phyloP scores from a whole-genome alignment of 2,888 invertebrate genomes.

The Eupithecia vulgata region DNA sequence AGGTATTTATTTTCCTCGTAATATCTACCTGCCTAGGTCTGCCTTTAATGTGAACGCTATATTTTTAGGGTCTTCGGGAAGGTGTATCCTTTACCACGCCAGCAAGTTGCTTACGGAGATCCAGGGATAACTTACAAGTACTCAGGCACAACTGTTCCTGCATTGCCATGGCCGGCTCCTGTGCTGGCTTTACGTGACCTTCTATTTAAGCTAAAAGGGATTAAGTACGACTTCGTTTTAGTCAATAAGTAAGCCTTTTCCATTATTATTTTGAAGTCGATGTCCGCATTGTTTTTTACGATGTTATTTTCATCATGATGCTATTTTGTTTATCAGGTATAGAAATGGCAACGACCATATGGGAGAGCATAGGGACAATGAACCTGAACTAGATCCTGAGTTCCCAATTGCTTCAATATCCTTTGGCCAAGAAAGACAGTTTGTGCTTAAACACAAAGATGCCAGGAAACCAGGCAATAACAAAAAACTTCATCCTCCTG shows the following conservation, averaged over 20 bases:
- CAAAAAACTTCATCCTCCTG: constrained; percentile 72
- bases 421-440: constrained; percentile 86
- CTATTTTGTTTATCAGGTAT: constrained; percentile 77
- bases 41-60: not conserved
- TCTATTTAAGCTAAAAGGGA: constrained; percentile 77
- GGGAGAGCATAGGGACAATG: constrained; percentile 89
- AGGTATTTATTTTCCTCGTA: too few species aligned
- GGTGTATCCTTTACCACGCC: constrained; percentile 86
- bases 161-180: constrained; percentile 85
- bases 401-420: constrained; percentile 88
- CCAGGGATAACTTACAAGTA: constrained; percentile 86
- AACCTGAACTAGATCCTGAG: constrained; percentile 85
- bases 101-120: constrained; percentile 88
- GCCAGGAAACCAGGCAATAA: constrained; percentile 76
- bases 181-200: constrained; percentile 80
- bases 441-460: constrained; percentile 86
- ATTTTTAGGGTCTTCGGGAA: constrained; percentile 85
- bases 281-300: not conserved
- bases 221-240: constrained; percentile 86
- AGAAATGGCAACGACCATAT: constrained; percentile 87
- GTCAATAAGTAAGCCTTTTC: constrained; percentile 85
- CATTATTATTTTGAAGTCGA: not conserved
- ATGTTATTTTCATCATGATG: not conserved
- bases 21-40: not conserved
- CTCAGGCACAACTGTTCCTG: constrained; percentile 86